phyloP scores from a whole-genome alignment of 2,113 vertebrate genomes.

The Ranitomeya imitator region DNA sequence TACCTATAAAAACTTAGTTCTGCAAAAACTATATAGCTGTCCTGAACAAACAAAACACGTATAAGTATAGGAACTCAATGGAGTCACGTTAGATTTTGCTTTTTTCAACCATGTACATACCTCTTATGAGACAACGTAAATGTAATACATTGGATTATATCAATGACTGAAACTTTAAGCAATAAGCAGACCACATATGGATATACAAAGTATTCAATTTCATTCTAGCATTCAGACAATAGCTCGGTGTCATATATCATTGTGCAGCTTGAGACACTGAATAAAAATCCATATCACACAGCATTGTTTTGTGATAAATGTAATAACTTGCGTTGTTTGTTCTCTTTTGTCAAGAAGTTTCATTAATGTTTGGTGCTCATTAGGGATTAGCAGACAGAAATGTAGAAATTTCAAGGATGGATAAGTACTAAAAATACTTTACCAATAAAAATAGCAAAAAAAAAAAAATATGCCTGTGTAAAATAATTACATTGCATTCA shows the following conservation, averaged over 20 bases:
- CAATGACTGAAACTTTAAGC: not conserved
- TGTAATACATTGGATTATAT: not conserved
- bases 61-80: no score
- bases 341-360: not conserved
- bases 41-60: no score
- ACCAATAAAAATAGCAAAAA: slow-evolving; percentile 4
- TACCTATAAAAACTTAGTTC: no score
- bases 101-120: no score
- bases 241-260: slow-evolving; percentile 4
- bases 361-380: slow-evolving; percentile 1
- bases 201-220: not conserved
- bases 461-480: not conserved
- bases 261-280: not conserved
- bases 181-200: not conserved
- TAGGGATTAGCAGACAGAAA: not conserved
- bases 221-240: not conserved
- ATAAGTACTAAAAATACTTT: slow-evolving; percentile 14
- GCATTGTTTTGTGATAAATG: slow-evolving; percentile 8
- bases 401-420: slow-evolving; percentile 11
- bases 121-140: not conserved
- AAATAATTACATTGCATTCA: slow-evolving; percentile 25
- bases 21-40: no score
- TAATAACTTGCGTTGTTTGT: slow-evolving; percentile 6
- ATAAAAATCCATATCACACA: not conserved
- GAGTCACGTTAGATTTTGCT: no score